Percentiles rank a stretch among this genome's conserved stretches.
Conservation (phyloP, 2,797 vertebrate genomes). For the Anguilla marmorata region DNA sequence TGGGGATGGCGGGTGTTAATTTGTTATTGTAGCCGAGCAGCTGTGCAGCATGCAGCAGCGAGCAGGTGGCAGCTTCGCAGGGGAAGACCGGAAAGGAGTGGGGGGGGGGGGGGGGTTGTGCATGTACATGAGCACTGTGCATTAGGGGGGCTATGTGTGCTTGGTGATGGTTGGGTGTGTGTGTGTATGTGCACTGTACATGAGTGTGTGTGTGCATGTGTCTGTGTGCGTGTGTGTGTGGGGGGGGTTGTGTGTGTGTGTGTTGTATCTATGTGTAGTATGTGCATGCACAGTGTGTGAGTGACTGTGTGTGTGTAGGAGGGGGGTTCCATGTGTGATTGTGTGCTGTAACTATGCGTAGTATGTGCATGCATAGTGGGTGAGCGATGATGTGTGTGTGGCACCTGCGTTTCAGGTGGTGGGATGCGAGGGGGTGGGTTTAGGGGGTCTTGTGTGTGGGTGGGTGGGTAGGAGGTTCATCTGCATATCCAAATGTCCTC, state of each 20-base stretch:
- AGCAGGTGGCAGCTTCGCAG: conserved; percentile 80
- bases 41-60: conserved; percentile 76
- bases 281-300: not conserved
- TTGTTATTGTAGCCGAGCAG: conserved; percentile 80
- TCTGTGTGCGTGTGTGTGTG: conserved; percentile 57
- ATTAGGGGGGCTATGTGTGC: conserved; percentile 38
- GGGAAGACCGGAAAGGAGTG: conserved; percentile 60
- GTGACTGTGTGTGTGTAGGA: conserved; percentile 37
- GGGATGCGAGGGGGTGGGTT: not conserved
- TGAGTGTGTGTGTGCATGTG: not conserved
- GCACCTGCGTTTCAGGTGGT: not conserved
- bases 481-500: not conserved
- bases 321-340: not conserved
- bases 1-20: conserved; percentile 70
- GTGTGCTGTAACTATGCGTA: too few relatives aligned
- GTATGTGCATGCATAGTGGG: not conserved
- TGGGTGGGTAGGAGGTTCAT: not conserved
- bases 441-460: not conserved
- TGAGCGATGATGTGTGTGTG: conserved; percentile 18
- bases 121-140: not conserved
- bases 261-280: too few relatives aligned
- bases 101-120: conserved; percentile 53
- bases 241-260: conserved; percentile 32
- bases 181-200: conserved; percentile 49
- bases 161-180: conserved; percentile 62